Base-by-base conservation (phyloP, 1,140 invertebrate genomes). In the Geopemphigus sp. region DNA sequence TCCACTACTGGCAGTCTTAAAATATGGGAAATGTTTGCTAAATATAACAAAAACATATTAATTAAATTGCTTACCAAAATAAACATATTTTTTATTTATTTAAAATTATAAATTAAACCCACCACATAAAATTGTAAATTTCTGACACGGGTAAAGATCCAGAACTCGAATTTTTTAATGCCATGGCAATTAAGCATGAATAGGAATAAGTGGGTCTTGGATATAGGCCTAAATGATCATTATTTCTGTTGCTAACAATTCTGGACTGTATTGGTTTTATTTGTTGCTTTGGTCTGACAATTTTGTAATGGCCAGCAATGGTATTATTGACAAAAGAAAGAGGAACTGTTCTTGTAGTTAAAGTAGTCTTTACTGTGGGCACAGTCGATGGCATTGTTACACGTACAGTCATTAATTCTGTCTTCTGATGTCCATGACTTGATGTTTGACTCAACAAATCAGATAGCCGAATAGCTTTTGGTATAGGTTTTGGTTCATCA, bases 121-220 rank as follows among this genome's bases (percentile, higher is more conserved):
- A 96, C 94, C 94, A 98, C 92, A 98, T 98, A 85, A 98, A 98
- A 85, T 95, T 97, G 86, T 98, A 99, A 82, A 99, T 99, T 88
- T 98, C 97, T 11, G 96, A 97, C 11, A 99, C 97, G 3, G 97
- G 97, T 83, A 99, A 86, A 83, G 94, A 96, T 66, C 97, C 97
- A 76, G 92, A 93, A 83, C 92, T 89, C 73, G 95, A 98, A 85
- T 99, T 98, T 86, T 98, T 98, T 68, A 99, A 87, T 4, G 97
- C 95, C 93, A 98, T 93, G 2, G 96, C 96, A 84, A 99, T 98
- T 80, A 99, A 88, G 87, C 97, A 98, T 50, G 95, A 97, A 84
- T 98, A 99, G 1, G 96, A 98, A 86, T 98, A 99, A 0, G 95
- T 94, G 0, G 97, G 97, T 87, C 98, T 99, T 0, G 96, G 96